These are phyloP conservation scores for Marmota flaviventris DNA, from an alignment of 2,113 vertebrate genomes.

Conservation along the genomic window DNA sequence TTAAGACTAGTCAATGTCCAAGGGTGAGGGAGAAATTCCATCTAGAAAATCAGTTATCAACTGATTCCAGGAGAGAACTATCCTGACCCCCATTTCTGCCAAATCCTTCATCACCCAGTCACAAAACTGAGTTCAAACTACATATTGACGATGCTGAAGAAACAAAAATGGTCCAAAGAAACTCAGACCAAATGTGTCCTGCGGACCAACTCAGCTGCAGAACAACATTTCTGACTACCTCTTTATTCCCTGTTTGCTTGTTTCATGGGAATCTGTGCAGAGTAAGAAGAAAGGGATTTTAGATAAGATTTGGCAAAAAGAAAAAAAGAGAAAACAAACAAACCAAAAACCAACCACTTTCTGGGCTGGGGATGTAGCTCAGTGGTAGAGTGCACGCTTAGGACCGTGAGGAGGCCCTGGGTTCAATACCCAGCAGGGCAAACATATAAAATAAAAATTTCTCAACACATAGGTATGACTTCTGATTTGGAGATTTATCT, in stretches of 20 bases:
- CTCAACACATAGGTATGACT: neutral
- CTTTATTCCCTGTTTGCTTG: neutral
- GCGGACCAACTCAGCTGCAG: neutral
- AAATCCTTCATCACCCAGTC: neutral
- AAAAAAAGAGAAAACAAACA: neutral
- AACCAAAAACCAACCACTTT: neutral
- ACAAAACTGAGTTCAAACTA: neutral
- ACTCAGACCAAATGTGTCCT: neutral
- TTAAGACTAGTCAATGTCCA: neutral
- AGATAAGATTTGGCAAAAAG: neutral
- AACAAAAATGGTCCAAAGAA: constrained; percentile 24
- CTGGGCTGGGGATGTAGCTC: neutral
- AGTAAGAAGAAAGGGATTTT: neutral
- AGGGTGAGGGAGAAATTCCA: neutral
- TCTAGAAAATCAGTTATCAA: constrained; percentile 23
- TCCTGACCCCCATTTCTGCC: neutral
- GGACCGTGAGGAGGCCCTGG: neutral
- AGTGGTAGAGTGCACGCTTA: neutral
- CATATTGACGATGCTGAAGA: neutral
- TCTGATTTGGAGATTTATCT: neutral
- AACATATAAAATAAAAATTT: neutral
- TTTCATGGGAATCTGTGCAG: neutral
- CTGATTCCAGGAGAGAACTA: neutral
- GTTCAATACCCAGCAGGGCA: neutral
- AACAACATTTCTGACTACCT: neutral